A percentile compares a stretch with the other conserved stretches of the same genome.
phyloP scores from a whole-genome alignment of 2,888 invertebrate genomes.

The Chromoteleia sp. region DNA sequence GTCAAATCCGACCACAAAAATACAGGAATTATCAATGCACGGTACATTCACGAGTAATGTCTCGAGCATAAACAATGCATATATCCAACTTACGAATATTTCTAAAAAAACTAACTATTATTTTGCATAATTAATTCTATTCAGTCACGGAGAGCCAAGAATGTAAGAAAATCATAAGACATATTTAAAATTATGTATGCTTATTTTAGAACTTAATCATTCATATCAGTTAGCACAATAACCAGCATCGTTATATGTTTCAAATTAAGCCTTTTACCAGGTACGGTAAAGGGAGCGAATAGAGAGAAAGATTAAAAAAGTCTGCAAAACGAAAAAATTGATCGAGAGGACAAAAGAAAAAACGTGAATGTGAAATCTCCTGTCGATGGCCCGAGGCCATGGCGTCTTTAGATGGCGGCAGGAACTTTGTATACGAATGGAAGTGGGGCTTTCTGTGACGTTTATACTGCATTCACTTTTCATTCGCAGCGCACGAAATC shows the following conservation, averaged over 20 bases:
- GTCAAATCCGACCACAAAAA: no score
- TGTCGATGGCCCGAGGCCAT: conserved; percentile 51
- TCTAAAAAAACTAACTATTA: no score
- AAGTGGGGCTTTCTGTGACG: conserved; percentile 63
- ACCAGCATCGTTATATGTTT: conserved; percentile 6
- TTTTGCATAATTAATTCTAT: no score
- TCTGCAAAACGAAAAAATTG: neutral
- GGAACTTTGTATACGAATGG: conserved; percentile 58
- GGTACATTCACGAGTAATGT: no score
- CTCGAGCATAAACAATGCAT: no score
- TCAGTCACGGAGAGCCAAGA: no score
- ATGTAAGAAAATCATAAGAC: neutral
- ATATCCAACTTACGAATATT: no score
- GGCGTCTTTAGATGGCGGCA: conserved; percentile 51
- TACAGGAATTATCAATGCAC: no score
- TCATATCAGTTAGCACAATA: conserved; percentile 5
- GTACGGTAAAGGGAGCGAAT: conserved; percentile 6
- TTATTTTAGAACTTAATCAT: neutral
- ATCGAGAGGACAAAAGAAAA: conserved; percentile 22
- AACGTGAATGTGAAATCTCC: conserved; percentile 45
- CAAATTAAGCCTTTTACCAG: conserved; percentile 22
- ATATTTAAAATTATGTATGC: conserved; percentile 1
- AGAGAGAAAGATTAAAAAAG: neutral
- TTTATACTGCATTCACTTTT: conserved; percentile 69
- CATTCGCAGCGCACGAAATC: conserved; percentile 67